phyloP scores from a whole-genome alignment of 2,113 vertebrate genomes.

The Muntiacus reevesi region DNA sequence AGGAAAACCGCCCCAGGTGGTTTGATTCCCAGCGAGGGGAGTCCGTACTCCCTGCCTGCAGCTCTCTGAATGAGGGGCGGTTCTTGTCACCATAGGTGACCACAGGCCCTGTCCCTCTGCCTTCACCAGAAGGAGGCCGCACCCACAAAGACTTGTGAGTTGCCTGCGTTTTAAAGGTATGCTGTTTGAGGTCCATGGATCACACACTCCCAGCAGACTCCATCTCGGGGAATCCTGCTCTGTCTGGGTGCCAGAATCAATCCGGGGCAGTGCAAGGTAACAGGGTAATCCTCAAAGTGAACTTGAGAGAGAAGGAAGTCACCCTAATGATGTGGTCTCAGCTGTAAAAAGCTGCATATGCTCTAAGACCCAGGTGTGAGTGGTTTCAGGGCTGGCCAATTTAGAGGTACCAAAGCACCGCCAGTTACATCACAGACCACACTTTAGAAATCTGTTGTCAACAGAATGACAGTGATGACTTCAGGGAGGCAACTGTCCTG shows the following conservation, averaged over 20 bases:
- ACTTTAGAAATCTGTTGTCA: not conserved
- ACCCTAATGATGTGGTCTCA: not conserved
- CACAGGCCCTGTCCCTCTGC: not conserved
- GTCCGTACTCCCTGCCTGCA: not conserved
- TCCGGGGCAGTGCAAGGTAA: not conserved
- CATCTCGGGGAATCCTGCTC: accelerated
- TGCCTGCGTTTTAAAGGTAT: not conserved
- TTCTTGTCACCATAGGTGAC: not conserved
- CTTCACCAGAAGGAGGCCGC: not conserved
- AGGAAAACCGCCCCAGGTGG: not conserved
- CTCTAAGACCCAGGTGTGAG: not conserved
- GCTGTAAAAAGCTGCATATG: not conserved
- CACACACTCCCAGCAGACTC: not conserved
- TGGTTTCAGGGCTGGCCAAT: not conserved
- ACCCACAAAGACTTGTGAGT: not conserved
- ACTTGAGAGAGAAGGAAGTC: not conserved
- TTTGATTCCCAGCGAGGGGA: not conserved
- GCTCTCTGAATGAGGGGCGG: not conserved
- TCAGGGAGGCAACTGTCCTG: not conserved
- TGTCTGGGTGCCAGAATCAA: not conserved
- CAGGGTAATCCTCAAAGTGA: not conserved
- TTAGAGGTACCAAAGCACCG: not conserved
- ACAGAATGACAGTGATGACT: not conserved
- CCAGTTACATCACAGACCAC: accelerated
- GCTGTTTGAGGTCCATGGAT: not conserved